Conservation (phyloP, 2,797 vertebrate species). For the Hippocampus kuda region DNA sequence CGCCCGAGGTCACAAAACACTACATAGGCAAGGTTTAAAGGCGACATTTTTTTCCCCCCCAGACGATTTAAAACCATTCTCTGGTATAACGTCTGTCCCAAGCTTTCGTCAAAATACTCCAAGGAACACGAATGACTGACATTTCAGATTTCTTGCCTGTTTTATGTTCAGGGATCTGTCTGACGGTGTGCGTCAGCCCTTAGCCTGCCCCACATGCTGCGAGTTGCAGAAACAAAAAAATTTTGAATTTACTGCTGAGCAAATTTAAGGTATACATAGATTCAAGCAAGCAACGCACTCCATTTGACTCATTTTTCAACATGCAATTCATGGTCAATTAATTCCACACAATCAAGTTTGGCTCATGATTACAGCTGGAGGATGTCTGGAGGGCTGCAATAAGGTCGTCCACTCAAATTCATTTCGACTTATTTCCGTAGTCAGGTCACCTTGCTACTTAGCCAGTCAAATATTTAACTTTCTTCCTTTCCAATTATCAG, state of each 20-base stretch:
- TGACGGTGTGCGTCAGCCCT: too few relatives aligned
- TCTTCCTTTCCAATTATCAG: slow-evolving; percentile 18
- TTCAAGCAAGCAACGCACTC: not conserved
- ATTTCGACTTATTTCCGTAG: not conserved
- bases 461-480: slow-evolving; percentile 39
- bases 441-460: slow-evolving; percentile 14
- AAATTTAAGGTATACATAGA: not conserved
- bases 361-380: not conserved
- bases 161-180: too few relatives aligned
- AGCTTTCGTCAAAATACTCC: too few relatives aligned
- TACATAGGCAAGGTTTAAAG: slow-evolving; percentile 34
- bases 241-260: not conserved
- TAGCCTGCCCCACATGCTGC: too few relatives aligned
- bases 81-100: too few relatives aligned
- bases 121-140: too few relatives aligned
- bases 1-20: slow-evolving; percentile 36
- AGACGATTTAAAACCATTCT: too few relatives aligned
- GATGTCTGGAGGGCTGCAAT: too few relatives aligned
- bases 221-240: too few relatives aligned
- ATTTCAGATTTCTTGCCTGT: too few relatives aligned
- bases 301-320: not conserved
- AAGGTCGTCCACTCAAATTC: not conserved
- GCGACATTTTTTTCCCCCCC: not conserved
- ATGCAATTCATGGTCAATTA: not conserved
- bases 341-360: not conserved